Conservation (phyloP, 2,113 vertebrate genomes). For the Cephalopholis sonnerati region DNA sequence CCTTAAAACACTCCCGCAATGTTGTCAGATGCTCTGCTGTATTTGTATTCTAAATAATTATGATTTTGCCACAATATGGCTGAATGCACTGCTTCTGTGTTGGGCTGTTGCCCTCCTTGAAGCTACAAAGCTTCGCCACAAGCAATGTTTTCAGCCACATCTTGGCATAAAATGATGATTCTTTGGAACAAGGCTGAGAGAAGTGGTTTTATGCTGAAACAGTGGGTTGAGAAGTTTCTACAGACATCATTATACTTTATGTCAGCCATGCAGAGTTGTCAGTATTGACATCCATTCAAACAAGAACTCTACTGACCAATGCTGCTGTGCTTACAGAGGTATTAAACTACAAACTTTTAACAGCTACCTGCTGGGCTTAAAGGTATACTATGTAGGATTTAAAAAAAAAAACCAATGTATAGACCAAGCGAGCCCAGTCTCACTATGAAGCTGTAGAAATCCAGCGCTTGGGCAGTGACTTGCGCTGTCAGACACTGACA, state of each 20-base stretch:
- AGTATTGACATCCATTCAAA: not conserved
- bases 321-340: not conserved
- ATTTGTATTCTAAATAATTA: conserved; percentile 27
- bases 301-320: not conserved
- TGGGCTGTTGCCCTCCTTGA: not conserved
- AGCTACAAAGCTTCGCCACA: conserved; percentile 17
- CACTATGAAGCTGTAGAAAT: no score
- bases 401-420: no score
- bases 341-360: not conserved
- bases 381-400: no score
- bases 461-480: no score
- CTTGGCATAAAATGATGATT: conserved; percentile 26
- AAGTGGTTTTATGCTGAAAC: conserved; percentile 19
- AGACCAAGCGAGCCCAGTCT: no score
- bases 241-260: not conserved
- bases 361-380: not conserved
- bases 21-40: not conserved
- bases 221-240: conserved; percentile 24
- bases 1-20: conserved; percentile 4
- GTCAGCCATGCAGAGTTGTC: conserved; percentile 5
- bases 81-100: conserved; percentile 27
- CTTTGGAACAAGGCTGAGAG: conserved; percentile 28
- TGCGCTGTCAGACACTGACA: no score
- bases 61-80: conserved; percentile 10
- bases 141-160: conserved; percentile 11